Conservation (phyloP, 92 coral and sea anemone genomes). For the Pocillopora meandrina region DNA sequence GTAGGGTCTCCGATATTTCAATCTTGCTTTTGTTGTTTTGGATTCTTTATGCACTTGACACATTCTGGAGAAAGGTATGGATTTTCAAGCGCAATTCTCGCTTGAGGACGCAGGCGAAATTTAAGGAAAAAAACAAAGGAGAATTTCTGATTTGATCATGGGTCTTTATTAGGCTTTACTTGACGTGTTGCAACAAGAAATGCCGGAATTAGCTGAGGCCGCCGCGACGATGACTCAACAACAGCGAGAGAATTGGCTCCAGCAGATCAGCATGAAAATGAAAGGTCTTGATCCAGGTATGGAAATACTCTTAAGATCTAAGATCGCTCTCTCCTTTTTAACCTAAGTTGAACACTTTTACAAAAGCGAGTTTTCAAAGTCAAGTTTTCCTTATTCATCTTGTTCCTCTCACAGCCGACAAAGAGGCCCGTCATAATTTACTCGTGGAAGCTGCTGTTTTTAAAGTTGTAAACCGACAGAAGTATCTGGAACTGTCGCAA, state of each 20-base stretch:
- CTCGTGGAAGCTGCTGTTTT: constrained; percentile 87
- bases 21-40: too few species aligned
- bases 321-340: too few species aligned
- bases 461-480: constrained; percentile 81
- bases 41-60: too few species aligned
- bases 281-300: constrained; percentile 68
- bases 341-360: too few species aligned
- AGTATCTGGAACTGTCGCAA: constrained; percentile 65
- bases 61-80: neutral
- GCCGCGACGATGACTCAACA: constrained; percentile 90
- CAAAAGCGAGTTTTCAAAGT: too few species aligned
- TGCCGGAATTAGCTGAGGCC: constrained; percentile 56
- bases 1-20: too few species aligned
- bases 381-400: too few species aligned
- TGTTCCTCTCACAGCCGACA: constrained; percentile 55
- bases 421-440: constrained; percentile 61
- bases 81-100: neutral
- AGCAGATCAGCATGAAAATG: constrained; percentile 66
- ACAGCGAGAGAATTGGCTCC: constrained; percentile 80
- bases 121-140: neutral
- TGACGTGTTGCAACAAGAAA: constrained; percentile 80
- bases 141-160: neutral
- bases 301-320: neutral
- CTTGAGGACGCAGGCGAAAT: neutral
- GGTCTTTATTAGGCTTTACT: constrained; percentile 60